A percentile compares a stretch with the other conserved stretches of the same genome.
phyloP scores from a whole-genome alignment of 2,797 vertebrate genomes.

The Allenopithecus nigroviridis region DNA sequence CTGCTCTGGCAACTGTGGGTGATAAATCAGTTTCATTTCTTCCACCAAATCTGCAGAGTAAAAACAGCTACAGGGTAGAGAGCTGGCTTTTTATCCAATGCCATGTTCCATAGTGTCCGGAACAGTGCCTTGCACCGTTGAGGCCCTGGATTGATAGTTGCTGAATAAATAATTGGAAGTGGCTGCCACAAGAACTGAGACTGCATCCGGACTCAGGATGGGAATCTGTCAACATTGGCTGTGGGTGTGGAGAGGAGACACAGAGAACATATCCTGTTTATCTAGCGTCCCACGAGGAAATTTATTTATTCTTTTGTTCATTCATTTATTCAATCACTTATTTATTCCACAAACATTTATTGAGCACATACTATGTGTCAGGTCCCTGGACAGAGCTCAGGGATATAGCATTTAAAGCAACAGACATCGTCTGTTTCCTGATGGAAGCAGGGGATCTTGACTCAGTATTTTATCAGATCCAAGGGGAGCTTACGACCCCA shows the following conservation, averaged over 20 bases:
- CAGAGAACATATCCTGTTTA: accelerated
- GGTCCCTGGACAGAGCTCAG: background rate
- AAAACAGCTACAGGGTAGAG: background rate
- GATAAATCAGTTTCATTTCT: background rate
- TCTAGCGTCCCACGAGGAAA: accelerated
- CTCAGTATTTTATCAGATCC: background rate
- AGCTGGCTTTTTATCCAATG: background rate
- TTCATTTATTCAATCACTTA: background rate
- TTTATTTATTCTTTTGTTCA: background rate
- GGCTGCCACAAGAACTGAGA: too few relatives aligned
- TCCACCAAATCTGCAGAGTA: background rate
- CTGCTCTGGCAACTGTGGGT: background rate
- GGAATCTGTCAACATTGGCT: accelerated
- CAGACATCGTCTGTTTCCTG: too few relatives aligned
- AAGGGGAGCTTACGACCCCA: background rate
- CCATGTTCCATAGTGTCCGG: too few relatives aligned
- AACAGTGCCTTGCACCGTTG: accelerated
- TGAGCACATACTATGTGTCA: background rate
- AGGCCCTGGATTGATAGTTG: accelerated
- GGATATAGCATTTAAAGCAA: background rate
- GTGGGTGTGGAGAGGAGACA: background rate
- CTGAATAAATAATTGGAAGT: background rate
- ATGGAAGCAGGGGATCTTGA: too few relatives aligned
- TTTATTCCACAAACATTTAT: background rate
- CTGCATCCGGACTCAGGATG: background rate